These are phyloP conservation scores for Silurus aristotelis DNA, from an alignment of 2,797 vertebrate genomes.

Conservation along the genomic window DNA sequence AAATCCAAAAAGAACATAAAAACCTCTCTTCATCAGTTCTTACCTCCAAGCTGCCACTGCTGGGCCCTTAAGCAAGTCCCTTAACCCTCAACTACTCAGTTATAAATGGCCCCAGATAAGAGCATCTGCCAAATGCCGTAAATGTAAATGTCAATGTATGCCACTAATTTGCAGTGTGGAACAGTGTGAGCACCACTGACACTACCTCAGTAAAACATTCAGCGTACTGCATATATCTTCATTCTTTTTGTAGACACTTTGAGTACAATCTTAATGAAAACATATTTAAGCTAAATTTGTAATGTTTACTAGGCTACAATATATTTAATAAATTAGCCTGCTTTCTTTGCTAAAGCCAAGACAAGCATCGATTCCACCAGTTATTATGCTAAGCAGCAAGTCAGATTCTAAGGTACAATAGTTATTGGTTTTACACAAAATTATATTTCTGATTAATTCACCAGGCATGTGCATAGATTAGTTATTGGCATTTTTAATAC, in stretches of 20 bases:
- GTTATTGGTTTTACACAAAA: background rate
- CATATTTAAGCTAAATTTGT: background rate
- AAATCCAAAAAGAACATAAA: too few relatives aligned
- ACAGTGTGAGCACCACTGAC: background rate
- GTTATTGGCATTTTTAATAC: background rate
- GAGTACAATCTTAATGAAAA: background rate
- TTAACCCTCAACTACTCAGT: too few relatives aligned
- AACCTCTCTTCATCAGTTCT: too few relatives aligned
- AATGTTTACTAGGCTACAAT: background rate
- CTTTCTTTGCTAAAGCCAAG: background rate
- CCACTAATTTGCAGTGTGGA: background rate
- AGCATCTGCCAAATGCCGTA: too few relatives aligned
- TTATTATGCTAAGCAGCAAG: background rate
- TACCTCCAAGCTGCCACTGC: too few relatives aligned
- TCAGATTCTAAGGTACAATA: background rate
- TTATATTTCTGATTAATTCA: background rate
- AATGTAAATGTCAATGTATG: too few relatives aligned
- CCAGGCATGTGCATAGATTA: background rate
- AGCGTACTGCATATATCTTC: background rate
- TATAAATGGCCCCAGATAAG: too few relatives aligned
- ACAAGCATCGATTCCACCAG: background rate
- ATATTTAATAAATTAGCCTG: background rate
- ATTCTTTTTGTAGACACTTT: background rate
- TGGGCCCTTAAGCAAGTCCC: too few relatives aligned
- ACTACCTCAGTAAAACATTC: background rate